A percentile compares a stretch with the other conserved stretches of the same genome.
phyloP scores from a whole-genome alignment of 1,140 invertebrate genomes.

The Ganaspis sp. region DNA sequence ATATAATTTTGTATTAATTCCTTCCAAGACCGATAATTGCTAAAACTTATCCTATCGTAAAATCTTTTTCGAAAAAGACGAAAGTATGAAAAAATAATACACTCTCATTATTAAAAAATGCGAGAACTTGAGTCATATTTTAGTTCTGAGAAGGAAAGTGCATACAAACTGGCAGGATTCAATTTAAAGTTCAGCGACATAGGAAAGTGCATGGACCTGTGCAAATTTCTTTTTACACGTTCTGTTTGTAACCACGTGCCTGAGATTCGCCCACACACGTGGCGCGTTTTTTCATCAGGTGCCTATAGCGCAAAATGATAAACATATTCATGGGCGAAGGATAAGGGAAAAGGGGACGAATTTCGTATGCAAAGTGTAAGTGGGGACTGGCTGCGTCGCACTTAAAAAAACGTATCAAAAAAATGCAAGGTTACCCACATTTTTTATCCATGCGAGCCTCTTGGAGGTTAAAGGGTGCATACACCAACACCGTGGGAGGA shows the following conservation, averaged over 20 bases:
- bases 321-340: slow-evolving; percentile 60
- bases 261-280: slow-evolving; percentile 49
- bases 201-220: slow-evolving; percentile 22
- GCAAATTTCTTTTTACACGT: slow-evolving; percentile 30
- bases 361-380: slow-evolving; percentile 61
- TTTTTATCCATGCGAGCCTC: slow-evolving; percentile 48
- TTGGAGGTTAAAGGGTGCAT: slow-evolving; percentile 31
- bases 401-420: slow-evolving; percentile 55
- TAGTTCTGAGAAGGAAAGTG: too few relatives aligned
- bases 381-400: slow-evolving; percentile 32
- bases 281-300: slow-evolving; percentile 48
- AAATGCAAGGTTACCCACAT: slow-evolving; percentile 67
- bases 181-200: slow-evolving; percentile 30
- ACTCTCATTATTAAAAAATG: too few relatives aligned
- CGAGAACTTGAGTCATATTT: too few relatives aligned
- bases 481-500: slow-evolving; percentile 6
- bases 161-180: neutral
- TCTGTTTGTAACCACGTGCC: slow-evolving; percentile 40
- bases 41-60: too few relatives aligned
- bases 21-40: too few relatives aligned
- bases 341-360: slow-evolving; percentile 18
- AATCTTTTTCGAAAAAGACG: too few relatives aligned
- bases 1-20: too few relatives aligned
- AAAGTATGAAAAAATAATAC: too few relatives aligned
- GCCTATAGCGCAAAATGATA: slow-evolving; percentile 54